Evolutionary conservation across 2,888 invertebrate genomes (phyloP), one percentile per base, ranked within the genome.

Genomic region (Trachelus iudaicus): DNA sequence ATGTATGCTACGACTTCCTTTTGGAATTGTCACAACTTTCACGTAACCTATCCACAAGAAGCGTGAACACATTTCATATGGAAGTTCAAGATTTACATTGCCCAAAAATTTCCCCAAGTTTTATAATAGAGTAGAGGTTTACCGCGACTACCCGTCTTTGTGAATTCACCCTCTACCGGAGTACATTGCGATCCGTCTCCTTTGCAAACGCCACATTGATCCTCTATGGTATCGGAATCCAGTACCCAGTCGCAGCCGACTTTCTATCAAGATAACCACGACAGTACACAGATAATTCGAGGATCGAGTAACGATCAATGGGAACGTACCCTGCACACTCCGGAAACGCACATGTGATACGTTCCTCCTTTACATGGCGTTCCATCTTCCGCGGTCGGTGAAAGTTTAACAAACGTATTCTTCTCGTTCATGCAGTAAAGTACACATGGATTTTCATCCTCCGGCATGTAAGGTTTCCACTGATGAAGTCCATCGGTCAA

Each of bases 241-340:
- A 98, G 95, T 77, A 94, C 92, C 97, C 97, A 97, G 92, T 98
- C 97, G 92, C 98, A 98, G n/a, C 97, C 97, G 76, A 98, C 96
- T 92, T 95, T 95, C 95, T 97, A 93, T 6, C 6, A 56, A 56
- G 23, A 56, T 23, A 56, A 23, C 9, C 9, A 23, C 56, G 23
- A 23, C 56, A 23, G 1, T 35, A 12, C 23, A 56, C 15, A 13
- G 30, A 37, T 31, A 73, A 76, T n/a, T 69, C 9, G 56, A 56
- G 9, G 23, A 56, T 56, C 56, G 2, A 56, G 23, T 1, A 11
- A 71, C 4, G 23, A 31, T 31, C 56, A 23, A 74, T 76, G 33
- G 15, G n/a, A 78, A 76, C 92, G 92, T 92, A 96, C 96, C 93
- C 94, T 93, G 89, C 96, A 96, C 84, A 94, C 93, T 81, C 96